A percentile compares a stretch with the other conserved stretches of the same genome.
Evolutionary conservation across 1,140 invertebrate species (phyloP).

Genomic region (Camponotus pennsylvanicus): DNA sequence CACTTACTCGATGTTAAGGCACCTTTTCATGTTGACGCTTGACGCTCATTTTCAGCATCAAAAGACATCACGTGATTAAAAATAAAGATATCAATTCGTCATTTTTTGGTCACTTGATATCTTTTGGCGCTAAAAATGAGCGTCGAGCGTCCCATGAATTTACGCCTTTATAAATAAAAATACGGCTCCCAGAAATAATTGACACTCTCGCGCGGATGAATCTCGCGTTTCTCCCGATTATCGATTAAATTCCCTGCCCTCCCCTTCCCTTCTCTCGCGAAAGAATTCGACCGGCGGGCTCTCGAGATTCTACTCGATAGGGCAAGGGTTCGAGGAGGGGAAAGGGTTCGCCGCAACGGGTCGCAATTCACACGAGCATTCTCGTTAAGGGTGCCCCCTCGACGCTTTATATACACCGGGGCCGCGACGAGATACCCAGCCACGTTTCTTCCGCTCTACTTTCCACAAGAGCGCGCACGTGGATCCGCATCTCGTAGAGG

Average conservation of each 20-base stretch:
- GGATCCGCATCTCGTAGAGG: conserved; percentile 65
- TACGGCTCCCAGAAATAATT: conserved; percentile 24
- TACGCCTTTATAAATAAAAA: no score
- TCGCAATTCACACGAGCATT: conserved; percentile 48
- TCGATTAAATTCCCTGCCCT: conserved; percentile 25
- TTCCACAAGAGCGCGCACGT: conserved; percentile 62
- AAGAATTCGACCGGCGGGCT: conserved; percentile 39
- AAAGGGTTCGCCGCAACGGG: conserved; percentile 22
- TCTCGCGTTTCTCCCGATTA: conserved; percentile 59
- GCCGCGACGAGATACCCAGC: conserved; percentile 48
- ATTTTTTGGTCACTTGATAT: no score
- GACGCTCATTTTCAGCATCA: no score
- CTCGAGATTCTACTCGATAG: conserved; percentile 56
- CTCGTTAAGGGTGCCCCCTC: conserved; percentile 49
- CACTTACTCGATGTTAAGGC: no score
- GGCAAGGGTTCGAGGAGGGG: neutral
- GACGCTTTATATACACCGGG: conserved; percentile 37
- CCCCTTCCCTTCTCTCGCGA: neutral
- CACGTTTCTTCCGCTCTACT: conserved; percentile 68
- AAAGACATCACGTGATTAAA: no score
- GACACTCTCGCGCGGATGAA: conserved; percentile 49
- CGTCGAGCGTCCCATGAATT: no score
- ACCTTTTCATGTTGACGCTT: no score
- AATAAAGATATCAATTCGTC: no score
- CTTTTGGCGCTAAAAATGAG: no score